Conservation (phyloP, 2,113 vertebrate genomes). For the Rhinolophus ferrumequinum region DNA sequence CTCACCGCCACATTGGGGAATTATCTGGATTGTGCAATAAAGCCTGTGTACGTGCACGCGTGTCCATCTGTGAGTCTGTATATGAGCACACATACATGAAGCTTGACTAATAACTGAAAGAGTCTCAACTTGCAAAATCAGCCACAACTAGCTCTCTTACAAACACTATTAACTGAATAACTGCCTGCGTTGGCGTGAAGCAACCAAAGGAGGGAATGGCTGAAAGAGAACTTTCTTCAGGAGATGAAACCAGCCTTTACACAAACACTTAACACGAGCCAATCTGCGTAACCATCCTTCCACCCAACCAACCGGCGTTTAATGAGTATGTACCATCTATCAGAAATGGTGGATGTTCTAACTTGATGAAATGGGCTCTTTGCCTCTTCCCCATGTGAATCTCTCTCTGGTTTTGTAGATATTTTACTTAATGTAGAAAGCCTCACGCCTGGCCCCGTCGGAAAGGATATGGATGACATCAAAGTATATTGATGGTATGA, state of each 20-base stretch:
- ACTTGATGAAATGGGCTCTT: not conserved
- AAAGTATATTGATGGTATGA: accelerated
- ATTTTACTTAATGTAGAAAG: not conserved
- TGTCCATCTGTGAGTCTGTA: not conserved
- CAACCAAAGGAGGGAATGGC: constrained; percentile 74
- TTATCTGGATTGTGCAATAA: constrained; percentile 63
- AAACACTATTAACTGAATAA: constrained; percentile 82
- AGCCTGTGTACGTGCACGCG: not conserved
- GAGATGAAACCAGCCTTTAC: not conserved
- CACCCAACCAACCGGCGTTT: accelerated
- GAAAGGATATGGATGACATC: accelerated
- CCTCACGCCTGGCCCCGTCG: no score
- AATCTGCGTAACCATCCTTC: not conserved
- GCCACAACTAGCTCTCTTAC: constrained; percentile 82
- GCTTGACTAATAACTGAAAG: constrained; percentile 88
- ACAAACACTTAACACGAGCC: not conserved
- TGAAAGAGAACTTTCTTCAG: constrained; percentile 64
- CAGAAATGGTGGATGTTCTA: not conserved
- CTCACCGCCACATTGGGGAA: not conserved
- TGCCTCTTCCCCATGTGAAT: not conserved
- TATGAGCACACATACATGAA: constrained; percentile 48
- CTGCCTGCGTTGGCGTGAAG: constrained; percentile 82
- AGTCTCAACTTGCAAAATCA: constrained; percentile 85
- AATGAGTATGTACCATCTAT: accelerated
- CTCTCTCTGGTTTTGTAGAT: not conserved